Evolutionary conservation across 2,113 vertebrate genomes (phyloP).

Genomic region (Clarias batrachus): DNA sequence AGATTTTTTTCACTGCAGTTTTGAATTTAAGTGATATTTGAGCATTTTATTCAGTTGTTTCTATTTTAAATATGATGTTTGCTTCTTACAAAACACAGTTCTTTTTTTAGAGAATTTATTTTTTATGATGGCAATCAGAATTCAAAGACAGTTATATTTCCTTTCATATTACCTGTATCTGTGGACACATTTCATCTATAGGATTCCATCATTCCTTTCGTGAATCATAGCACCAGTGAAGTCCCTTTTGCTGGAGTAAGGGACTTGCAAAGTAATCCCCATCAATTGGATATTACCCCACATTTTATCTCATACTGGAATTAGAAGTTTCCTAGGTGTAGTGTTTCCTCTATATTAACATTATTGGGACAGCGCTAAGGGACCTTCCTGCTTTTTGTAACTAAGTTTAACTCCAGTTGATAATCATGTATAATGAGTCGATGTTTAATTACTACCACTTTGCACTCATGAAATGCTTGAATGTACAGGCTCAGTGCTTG

Average conservation of each 20-base stretch:
- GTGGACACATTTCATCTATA: not conserved
- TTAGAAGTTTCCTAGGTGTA: constrained; percentile 56
- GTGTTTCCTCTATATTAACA: constrained; percentile 51
- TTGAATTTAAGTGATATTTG: not conserved
- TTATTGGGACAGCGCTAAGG: constrained; percentile 48
- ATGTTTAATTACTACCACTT: constrained; percentile 67
- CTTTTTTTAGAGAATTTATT: not conserved
- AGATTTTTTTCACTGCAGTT: not conserved
- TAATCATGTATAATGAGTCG: constrained; percentile 70
- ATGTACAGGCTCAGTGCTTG: constrained; percentile 53
- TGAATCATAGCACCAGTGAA: not conserved
- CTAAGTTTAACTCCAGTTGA: constrained; percentile 61
- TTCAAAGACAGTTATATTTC: not conserved
- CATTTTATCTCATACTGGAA: constrained; percentile 64
- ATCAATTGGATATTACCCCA: constrained; percentile 73
- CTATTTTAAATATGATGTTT: not conserved
- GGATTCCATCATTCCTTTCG: not conserved
- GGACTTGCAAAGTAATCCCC: constrained; percentile 65
- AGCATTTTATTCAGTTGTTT: not conserved
- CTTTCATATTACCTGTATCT: not conserved
- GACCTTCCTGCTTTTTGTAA: constrained; percentile 52
- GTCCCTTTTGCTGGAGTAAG: constrained; percentile 62
- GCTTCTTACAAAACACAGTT: not conserved
- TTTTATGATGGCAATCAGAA: not conserved
- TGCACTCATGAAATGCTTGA: constrained; percentile 56